Evolutionary conservation across 1,140 invertebrate species (phyloP).

Genomic region (Notospermus geniculatus): DNA sequence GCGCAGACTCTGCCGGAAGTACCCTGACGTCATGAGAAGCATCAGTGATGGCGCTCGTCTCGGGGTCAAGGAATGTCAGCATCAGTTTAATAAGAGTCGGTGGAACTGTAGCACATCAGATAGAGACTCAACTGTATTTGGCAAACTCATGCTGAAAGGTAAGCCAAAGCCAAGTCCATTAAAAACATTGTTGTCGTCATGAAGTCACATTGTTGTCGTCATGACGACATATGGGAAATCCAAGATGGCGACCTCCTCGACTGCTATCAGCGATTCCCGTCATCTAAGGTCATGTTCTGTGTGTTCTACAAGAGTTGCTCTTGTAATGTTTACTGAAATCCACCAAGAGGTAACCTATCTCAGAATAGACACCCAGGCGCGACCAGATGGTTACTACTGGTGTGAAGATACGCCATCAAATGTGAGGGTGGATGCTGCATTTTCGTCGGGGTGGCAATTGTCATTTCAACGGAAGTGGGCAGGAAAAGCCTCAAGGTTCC

Average conservation of each 20-base stretch:
- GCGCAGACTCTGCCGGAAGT: slow-evolving; percentile 56
- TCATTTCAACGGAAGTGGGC: background rate
- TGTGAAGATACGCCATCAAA: background rate
- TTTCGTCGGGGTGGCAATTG: background rate
- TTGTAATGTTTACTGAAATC: too few species aligned
- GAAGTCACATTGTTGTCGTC: too few species aligned
- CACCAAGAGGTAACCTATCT: too few species aligned
- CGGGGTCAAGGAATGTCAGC: slow-evolving; percentile 62
- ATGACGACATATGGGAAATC: too few species aligned
- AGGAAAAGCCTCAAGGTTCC: too few species aligned
- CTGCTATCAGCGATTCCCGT: too few species aligned
- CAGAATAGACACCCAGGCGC: too few species aligned
- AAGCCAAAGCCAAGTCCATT: too few species aligned
- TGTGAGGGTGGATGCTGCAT: background rate
- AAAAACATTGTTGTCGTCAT: too few species aligned
- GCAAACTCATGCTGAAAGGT: slow-evolving; percentile 53
- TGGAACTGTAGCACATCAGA: slow-evolving; percentile 62
- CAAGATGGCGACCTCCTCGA: too few species aligned
- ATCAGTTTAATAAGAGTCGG: slow-evolving; percentile 62
- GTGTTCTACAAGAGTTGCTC: too few species aligned
- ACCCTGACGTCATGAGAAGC: slow-evolving; percentile 60
- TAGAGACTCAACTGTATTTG: slow-evolving; percentile 49
- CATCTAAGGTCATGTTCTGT: too few species aligned
- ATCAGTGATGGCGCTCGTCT: slow-evolving; percentile 60
- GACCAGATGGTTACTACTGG: background rate